phyloP scores from a whole-genome alignment of 2,797 vertebrate species.

The Otus scops region DNA sequence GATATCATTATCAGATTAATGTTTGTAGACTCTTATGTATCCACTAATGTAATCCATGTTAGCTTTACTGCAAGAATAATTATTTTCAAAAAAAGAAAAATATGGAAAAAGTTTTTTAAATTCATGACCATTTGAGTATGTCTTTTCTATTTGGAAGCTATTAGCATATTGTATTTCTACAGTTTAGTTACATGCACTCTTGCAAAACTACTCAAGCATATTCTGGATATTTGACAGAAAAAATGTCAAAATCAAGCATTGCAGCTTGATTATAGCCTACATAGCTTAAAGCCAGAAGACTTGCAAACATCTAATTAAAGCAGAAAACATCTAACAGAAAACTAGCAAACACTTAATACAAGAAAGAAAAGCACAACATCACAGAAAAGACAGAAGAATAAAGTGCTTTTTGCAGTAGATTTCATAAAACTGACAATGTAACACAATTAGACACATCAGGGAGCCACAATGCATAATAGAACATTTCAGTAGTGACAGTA shows the following conservation, averaged over 20 bases:
- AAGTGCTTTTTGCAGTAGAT: slow-evolving; percentile 62
- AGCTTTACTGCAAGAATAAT: neutral
- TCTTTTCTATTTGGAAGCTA: neutral
- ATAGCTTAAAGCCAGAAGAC: slow-evolving; percentile 40
- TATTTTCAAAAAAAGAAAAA: neutral
- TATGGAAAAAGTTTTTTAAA: neutral
- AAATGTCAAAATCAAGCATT: slow-evolving; percentile 10
- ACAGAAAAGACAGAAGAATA: slow-evolving; percentile 56
- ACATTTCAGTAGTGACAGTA: slow-evolving; percentile 31
- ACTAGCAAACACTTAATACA: slow-evolving; percentile 53
- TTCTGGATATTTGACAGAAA: slow-evolving; percentile 21
- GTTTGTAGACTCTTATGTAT: neutral
- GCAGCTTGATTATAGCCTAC: slow-evolving; percentile 21
- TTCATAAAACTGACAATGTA: slow-evolving; percentile 67
- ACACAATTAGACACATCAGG: slow-evolving; percentile 67
- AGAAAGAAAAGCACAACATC: slow-evolving; percentile 37
- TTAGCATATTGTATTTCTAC: neutral
- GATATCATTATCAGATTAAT: neutral
- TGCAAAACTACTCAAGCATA: neutral
- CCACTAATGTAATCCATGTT: neutral
- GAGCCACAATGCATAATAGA: slow-evolving; percentile 54
- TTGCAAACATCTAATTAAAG: slow-evolving; percentile 67
- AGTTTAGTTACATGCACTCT: neutral
- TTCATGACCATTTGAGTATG: neutral
- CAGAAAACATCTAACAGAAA: slow-evolving; percentile 65